Evolutionary conservation across 2,888 invertebrate species (phyloP).

Genomic region (Apomyelois bistriatella): DNA sequence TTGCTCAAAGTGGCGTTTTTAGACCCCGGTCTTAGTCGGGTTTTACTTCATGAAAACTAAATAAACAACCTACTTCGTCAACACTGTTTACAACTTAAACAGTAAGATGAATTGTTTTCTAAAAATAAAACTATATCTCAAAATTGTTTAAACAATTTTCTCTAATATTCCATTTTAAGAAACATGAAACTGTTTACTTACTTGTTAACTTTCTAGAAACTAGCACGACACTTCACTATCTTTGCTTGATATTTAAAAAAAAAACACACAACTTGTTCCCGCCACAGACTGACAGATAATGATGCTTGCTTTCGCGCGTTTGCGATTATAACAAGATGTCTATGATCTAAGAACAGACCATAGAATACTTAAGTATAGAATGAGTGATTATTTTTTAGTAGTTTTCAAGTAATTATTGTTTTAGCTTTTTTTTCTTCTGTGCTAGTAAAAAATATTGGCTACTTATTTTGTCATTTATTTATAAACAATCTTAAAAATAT

Average conservation of each 20-base stretch:
- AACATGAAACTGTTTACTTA: not conserved
- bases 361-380: not conserved
- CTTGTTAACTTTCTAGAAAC: not conserved
- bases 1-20: no score
- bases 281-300: slow-evolving; percentile 11
- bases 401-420: no score
- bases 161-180: not conserved
- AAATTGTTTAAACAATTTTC: not conserved
- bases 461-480: no score
- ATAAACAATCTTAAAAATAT: no score
- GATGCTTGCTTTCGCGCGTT: slow-evolving; percentile 10
- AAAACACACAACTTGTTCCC: not conserved
- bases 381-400: not conserved
- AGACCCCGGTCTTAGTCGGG: no score
- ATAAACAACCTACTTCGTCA: no score
- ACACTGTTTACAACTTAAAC: no score
- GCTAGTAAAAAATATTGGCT: no score
- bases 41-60: no score
- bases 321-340: not conserved
- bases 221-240: not conserved
- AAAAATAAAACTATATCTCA: not conserved
- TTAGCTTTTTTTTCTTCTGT: no score
- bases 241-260: not conserved
- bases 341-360: not conserved
- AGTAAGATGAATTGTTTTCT: not conserved